phyloP scores from a whole-genome alignment of 2,113 vertebrate species.

The Gambusia affinis region DNA sequence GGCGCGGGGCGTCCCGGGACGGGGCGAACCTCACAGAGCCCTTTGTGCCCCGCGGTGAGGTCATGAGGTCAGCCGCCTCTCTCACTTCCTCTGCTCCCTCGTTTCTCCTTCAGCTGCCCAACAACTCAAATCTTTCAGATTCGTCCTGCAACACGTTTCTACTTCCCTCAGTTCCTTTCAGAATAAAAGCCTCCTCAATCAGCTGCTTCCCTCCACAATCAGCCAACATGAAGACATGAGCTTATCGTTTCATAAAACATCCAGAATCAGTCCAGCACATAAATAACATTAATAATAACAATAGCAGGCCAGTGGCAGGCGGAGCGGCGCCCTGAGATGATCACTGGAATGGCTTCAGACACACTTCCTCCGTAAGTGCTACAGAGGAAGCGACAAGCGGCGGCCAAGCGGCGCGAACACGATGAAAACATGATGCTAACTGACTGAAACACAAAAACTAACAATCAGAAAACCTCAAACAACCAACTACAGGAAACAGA shows the following conservation, averaged over 20 bases:
- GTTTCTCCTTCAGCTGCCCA: background rate
- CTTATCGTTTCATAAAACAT: background rate
- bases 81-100: conserved; percentile 27
- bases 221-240: conserved; percentile 33
- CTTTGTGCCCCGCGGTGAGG: conserved; percentile 55
- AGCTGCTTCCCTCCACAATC: conserved; percentile 2
- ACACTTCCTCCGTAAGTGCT: background rate
- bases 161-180: background rate
- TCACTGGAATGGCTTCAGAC: conserved; percentile 35
- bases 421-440: too few relatives aligned
- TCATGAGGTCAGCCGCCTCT: conserved; percentile 17
- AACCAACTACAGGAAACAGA: too few relatives aligned
- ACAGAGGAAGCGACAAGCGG: background rate
- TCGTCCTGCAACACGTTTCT: background rate
- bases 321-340: conserved; percentile 66
- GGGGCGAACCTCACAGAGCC: conserved; percentile 58
- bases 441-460: too few relatives aligned
- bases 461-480: too few relatives aligned
- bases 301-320: conserved; percentile 43
- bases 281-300: conserved; percentile 5
- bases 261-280: background rate
- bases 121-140: background rate
- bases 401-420: too few relatives aligned
- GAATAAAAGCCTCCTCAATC: conserved; percentile 24
- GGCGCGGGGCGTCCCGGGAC: conserved; percentile 51